These are phyloP conservation scores for Bambusicola thoracicus DNA, from an alignment of 2,113 vertebrate species.

Conservation along the genomic window DNA sequence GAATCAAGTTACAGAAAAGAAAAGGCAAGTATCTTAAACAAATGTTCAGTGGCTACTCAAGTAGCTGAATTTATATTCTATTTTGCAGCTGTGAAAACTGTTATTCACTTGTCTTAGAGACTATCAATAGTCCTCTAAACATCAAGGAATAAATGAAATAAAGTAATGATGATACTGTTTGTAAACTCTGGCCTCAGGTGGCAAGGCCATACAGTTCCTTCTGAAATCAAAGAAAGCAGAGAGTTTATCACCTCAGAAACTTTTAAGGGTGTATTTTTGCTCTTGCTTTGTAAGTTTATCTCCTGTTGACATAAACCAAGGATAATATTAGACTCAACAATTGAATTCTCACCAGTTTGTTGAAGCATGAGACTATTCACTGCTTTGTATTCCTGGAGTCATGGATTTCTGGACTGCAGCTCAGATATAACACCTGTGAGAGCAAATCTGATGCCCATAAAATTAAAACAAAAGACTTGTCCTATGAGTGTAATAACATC, in stretches of 20 bases:
- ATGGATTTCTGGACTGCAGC: background rate
- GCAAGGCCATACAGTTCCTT: background rate
- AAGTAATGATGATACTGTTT: background rate
- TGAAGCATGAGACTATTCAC: background rate
- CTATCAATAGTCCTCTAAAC: background rate
- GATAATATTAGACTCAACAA: conserved; percentile 18
- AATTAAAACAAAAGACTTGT: background rate
- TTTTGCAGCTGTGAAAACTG: background rate
- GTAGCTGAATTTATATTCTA: background rate
- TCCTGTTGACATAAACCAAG: conserved; percentile 30
- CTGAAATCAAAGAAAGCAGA: background rate
- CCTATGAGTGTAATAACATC: background rate
- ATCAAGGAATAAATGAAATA: background rate
- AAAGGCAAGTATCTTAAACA: background rate
- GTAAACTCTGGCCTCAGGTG: background rate
- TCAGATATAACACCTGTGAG: background rate
- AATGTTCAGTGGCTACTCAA: background rate
- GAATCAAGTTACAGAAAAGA: background rate
- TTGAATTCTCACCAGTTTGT: background rate
- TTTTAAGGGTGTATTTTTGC: background rate
- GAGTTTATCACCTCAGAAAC: background rate
- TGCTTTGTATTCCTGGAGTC: background rate
- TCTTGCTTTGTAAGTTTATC: conserved; percentile 15
- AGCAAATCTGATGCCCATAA: background rate
- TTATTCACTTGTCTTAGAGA: background rate